Base-by-base conservation (phyloP, 2,113 vertebrate genomes). In the Prunella fulvescens region DNA sequence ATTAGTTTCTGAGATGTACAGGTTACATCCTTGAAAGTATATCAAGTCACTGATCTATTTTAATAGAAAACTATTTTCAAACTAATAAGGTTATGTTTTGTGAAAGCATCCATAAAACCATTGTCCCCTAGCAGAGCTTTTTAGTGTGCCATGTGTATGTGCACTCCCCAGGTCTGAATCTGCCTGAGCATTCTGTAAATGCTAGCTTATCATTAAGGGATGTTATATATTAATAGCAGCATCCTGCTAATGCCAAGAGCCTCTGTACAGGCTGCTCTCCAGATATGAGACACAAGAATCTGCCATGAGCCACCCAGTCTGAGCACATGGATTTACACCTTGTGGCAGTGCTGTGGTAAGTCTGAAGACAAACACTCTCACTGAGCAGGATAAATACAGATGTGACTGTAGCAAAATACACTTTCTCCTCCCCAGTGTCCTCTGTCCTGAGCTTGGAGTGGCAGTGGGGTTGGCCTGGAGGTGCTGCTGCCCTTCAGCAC, bases 101-200 rank as follows among this genome's bases (percentile, higher is more conserved):
- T 86, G 57, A 51, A 67, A 88, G 12, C 44, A 54, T 50, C 31
- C 69, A 18, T 48, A 57, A 67, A 74, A 60, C 7, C 40, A 9
- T 23, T 91, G 77, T 86, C 37, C 29, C 71, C 16, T 79, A 13
- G 9, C 33, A 33, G 81, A 78, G 31, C 33, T 42, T 92, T 79
- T 87, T 60, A 12, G 9, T 0, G 0, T 69, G 70, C 57, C 28
- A 1, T 4, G 14, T 54, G 31, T 50, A 3, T 19, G 37, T 50
- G 44, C 40, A 23, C 3, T 14, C 53, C 28, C 53, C 22, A 20
- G 64, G 48, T 62, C 44, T 91, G 61, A 64, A 72, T 48, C 66
- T 67, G 44, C 64, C 54, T 83, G 51, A 86, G 33, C 62, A 29
- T 58, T 81, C 71, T 33, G 6, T 81, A 88, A 84, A 51, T 88